Evolutionary conservation across 2,797 vertebrate species (phyloP).

Genomic region (Hylomyscus alleni): DNA sequence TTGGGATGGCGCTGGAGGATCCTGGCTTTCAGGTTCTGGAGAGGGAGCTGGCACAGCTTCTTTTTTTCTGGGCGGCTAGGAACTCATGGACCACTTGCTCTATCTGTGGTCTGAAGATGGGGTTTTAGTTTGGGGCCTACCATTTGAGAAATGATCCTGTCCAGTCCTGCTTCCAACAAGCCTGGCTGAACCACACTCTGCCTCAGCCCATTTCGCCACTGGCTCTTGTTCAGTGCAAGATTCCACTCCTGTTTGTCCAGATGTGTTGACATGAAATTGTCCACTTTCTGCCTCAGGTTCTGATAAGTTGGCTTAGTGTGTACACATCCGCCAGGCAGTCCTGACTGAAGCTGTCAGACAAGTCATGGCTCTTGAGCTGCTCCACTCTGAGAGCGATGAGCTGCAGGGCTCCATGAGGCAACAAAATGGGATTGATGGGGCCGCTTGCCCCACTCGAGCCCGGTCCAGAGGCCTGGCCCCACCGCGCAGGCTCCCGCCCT

Average conservation of each 20-base stretch:
- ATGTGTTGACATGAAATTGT: constrained; percentile 97
- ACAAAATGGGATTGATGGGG: constrained; percentile 86
- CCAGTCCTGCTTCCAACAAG: constrained; percentile 95
- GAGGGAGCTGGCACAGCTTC: constrained; percentile 89
- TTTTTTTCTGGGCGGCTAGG: constrained; percentile 91
- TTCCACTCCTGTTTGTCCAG: constrained; percentile 97
- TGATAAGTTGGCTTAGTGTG: constrained; percentile 98
- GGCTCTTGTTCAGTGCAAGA: not conserved
- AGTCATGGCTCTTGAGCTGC: constrained; percentile 97
- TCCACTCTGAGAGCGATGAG: constrained; percentile 96
- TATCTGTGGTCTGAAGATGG: constrained; percentile 96
- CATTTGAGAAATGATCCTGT: constrained; percentile 98
- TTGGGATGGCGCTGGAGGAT: constrained; percentile 90
- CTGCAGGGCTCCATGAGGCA: constrained; percentile 97
- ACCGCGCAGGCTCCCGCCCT: no score
- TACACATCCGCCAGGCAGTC: constrained; percentile 96
- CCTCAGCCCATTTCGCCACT: not conserved
- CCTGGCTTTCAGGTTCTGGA: constrained; percentile 92
- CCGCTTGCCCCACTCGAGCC: constrained; percentile 48
- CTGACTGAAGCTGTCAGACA: constrained; percentile 97
- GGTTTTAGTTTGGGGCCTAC: constrained; percentile 93
- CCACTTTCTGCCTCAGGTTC: constrained; percentile 98
- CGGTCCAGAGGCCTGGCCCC: not conserved
- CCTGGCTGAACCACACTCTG: constrained; percentile 88
- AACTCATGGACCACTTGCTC: constrained; percentile 96